Base-by-base conservation (phyloP, 2,888 invertebrate genomes). In the Auanema sp. region DNA sequence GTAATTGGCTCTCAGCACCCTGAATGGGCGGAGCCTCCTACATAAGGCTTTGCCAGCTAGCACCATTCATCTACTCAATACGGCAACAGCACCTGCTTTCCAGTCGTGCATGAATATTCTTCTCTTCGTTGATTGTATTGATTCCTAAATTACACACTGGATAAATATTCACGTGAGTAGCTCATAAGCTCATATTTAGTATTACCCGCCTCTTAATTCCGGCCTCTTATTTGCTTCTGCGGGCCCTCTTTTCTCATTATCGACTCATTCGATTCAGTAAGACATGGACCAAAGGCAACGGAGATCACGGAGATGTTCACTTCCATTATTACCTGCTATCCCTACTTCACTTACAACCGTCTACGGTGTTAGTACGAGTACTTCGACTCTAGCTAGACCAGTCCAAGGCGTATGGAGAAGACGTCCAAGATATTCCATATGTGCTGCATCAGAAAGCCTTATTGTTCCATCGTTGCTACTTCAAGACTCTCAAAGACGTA, bases 271-370 rank as follows among this genome's bases (percentile, higher is more conserved):
- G 10, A 18, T 47, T 16, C 47, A 16, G 47, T 21, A 16, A 47
- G 24, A n/a, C 24, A 52, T 58, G 57, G 59, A 61, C 14, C 47
- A 56, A 25, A 58, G 33, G 33, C 33, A 33, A 8, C 3, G 66
- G 5, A 57, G 69, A 8, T 57, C 66, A 21, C 60, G 69, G 12
- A 47, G 69, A 16, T 70, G 69, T 43, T 68, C 67, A 8, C 63
- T 70, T 14, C 69, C 69, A 12, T 50, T 66, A 12, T 52, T 66
- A 23, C 59, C 63, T 6, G 21, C 54, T 5, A 59, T 61, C 3
- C 59, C 55, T 6, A 54, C 51, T 42, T 47, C 64, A n/a, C 47
- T 25, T 6, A 24, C 40, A 1, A 16, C 21, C 8, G 3, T 21
- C 3, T 47, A 16, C 8, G 47, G 47, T 21, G 33, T 33, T 3